Evolutionary conservation across 2,888 invertebrate species (phyloP), one percentile per base, ranked within the genome.

Genomic region (Zootermopsis nevadensis): DNA sequence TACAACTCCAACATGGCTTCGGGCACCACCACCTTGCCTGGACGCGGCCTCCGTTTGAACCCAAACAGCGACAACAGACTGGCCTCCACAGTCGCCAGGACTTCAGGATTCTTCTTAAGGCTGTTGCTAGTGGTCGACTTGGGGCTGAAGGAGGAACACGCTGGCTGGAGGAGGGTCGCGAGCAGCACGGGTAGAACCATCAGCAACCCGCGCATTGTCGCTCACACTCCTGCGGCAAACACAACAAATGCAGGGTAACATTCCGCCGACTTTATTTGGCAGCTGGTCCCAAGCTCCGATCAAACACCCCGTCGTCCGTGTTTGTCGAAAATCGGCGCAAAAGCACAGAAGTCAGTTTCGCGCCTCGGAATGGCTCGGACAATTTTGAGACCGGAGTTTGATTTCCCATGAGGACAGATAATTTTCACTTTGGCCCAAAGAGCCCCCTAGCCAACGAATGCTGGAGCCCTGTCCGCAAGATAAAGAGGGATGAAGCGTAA

Each of bases 1-100:
- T 97, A 97, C 85, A 98, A 91, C 88, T 95, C 92, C 89, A 94
- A 92, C 93, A 98, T 93, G 87, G 95, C 95, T 87, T 94, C 93
- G 85, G 97, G 97, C 88, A 98, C 92, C 81, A 91, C 90, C 83
- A 92, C 90, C 87, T 92, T 87, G 60, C 85, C 85, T 10, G 91
- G 90, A 88, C 89, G 90, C 85, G 92, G 95, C 89, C 93, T 89
- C 85, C 89, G 89, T 85, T 89, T 89, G 86, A 94, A 90, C 69
- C 93, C 93, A 86, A 94, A 91, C 89, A 93, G 88, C 87, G 93
- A 90, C 88, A 95, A 90, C 35, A 94, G 89, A 86, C 90, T 92
- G 81, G 91, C 89, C 88, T 94, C 93, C 81, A 93, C 90, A 84
- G 90, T 90, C 84, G 89, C 89, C 79, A 92, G 88, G 83, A 89